phyloP scores from a whole-genome alignment of 2,797 vertebrate genomes.

The Aldrovandia affinis region DNA sequence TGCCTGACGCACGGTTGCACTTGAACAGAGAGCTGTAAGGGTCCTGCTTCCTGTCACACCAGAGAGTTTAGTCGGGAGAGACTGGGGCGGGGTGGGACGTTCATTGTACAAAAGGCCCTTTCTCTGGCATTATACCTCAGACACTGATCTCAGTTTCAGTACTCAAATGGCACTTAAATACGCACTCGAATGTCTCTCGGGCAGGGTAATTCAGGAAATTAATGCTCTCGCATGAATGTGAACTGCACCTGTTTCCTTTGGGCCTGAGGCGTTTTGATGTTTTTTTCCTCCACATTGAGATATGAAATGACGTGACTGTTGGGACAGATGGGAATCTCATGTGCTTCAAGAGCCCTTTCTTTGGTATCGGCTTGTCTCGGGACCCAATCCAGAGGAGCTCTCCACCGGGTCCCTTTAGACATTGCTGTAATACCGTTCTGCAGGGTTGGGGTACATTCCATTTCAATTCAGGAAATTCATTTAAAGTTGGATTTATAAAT shows the following conservation, averaged over 20 bases:
- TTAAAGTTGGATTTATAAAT: no score
- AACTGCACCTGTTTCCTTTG: slow-evolving; percentile 8
- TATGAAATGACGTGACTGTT: not conserved
- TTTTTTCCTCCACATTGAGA: not conserved
- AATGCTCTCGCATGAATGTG: not conserved
- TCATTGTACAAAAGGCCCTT: not conserved
- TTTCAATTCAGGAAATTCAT: no score
- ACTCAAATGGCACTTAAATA: not conserved
- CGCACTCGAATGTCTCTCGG: not conserved
- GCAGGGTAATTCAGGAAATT: not conserved
- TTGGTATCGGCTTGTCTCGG: not conserved
- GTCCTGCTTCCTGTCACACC: not conserved
- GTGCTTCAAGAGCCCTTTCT: not conserved
- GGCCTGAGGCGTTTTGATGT: not conserved
- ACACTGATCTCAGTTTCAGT: not conserved
- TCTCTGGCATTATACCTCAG: not conserved
- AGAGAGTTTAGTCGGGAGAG: not conserved
- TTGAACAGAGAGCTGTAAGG: not conserved
- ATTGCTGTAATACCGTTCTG: not conserved
- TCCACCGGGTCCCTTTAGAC: not conserved
- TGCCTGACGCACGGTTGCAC: not conserved
- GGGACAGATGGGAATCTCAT: not conserved
- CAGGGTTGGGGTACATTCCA: no score
- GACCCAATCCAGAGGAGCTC: not conserved
- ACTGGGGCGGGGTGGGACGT: not conserved